Evolutionary conservation across 2,797 vertebrate species (phyloP), one percentile per base, ranked within the genome.

Genomic region (Channallabes apus): DNA sequence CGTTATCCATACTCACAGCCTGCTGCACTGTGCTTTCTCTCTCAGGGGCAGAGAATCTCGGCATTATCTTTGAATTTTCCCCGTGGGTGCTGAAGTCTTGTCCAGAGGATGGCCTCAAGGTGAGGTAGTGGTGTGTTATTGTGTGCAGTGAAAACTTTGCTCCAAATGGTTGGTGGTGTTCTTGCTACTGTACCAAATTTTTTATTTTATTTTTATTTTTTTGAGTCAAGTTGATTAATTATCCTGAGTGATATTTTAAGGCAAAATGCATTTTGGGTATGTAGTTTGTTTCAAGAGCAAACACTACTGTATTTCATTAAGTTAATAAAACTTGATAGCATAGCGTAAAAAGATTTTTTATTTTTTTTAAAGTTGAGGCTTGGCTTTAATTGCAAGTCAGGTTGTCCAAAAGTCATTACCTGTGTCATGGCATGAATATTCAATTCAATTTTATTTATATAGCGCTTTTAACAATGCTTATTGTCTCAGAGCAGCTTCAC

Each of bases 71-170:
- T 91, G 98, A 98, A 88, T 99, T 99, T 91, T 98, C 98, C 3
- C 92, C 97, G 0, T 99, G 98, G 98, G 98, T 99, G 86, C 91
- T 99, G 71, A 97, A 99, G 93, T 97, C 95, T 83, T 98, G 96
- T 88, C 95, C 98, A 24, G 98, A 99, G 81, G 98, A 99, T 79
- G 98, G 98, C 11, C 91, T 99, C 83, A 99, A 99, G 96, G 98
- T 97, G 89, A 88, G 86, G 46, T 65, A 29, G 20, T 59, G 32
- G 22, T 14, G 0, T 20, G 0, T 35, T 14, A 17, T 65, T 54
- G 12, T 56, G 14, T 64, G n/a, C 15, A 65, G 20, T 81, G 62
- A 46, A 17, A 27, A 46, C 15, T 32, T 81, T 54, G 29, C 11
- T 61, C 15, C 11, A 35, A 41, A 15, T 35, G 3, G 61, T 29